These are phyloP conservation scores for Tortrix viridana DNA, from an alignment of 2,888 invertebrate species.

Conservation along the genomic window DNA sequence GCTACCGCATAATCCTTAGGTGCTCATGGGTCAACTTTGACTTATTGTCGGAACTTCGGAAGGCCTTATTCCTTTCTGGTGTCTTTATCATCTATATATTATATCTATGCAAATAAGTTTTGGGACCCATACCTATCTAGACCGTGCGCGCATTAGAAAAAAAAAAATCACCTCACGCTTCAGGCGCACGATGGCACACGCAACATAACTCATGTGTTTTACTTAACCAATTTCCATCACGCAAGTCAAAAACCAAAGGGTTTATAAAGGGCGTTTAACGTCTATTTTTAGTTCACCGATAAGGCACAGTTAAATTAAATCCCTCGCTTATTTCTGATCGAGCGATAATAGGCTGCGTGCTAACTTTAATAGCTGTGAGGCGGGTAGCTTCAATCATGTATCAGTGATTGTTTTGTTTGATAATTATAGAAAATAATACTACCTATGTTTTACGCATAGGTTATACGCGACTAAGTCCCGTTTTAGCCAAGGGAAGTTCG, in stretches of 20 bases:
- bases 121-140: too few species aligned
- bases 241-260: slow-evolving; percentile 15
- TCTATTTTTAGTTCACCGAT: slow-evolving; percentile 30
- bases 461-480: too few species aligned
- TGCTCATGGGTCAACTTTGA: too few species aligned
- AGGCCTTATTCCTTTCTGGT: too few species aligned
- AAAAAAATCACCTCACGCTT: background rate
- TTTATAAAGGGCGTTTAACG: slow-evolving; percentile 2
- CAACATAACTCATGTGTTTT: background rate
- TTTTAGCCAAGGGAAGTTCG: too few species aligned
- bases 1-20: too few species aligned
- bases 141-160: too few species aligned
- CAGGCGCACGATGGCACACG: background rate
- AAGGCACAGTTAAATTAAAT: slow-evolving; percentile 23
- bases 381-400: slow-evolving; percentile 27
- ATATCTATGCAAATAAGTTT: too few species aligned
- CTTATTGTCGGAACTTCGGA: too few species aligned
- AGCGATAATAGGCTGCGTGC: slow-evolving; percentile 31
- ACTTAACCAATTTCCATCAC: slow-evolving; percentile 6
- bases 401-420: slow-evolving; percentile 5
- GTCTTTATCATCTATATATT: too few species aligned
- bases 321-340: slow-evolving; percentile 27
- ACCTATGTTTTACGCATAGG: too few species aligned
- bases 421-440: slow-evolving; percentile 1
- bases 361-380: slow-evolving; percentile 15